Conservation (phyloP, 2,888 invertebrate genomes). For the Megalurothrips usitatus region DNA sequence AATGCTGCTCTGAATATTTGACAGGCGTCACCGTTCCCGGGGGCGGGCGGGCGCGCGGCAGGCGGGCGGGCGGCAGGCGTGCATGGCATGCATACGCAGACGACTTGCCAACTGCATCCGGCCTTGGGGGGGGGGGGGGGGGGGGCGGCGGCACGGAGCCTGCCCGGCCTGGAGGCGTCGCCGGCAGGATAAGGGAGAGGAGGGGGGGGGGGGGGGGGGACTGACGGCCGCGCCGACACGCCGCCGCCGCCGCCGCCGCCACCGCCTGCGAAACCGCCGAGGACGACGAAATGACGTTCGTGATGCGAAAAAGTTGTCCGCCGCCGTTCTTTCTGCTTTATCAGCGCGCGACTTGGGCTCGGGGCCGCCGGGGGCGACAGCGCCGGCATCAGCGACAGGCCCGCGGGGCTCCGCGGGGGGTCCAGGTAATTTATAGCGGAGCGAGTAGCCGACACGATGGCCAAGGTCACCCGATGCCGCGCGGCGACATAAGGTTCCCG, state of each 20-base stretch:
- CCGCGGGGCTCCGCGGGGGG: too few relatives aligned
- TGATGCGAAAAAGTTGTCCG: background rate
- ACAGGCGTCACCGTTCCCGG: background rate
- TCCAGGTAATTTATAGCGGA: too few relatives aligned
- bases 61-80: too few relatives aligned
- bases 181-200: background rate
- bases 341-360: background rate
- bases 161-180: background rate
- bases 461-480: too few relatives aligned
- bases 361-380: background rate
- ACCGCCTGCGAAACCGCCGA: background rate
- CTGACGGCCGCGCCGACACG: background rate
- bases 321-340: background rate
- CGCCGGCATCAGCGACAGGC: background rate
- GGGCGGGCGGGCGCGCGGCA: background rate
- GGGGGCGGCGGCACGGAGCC: background rate
- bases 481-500: too few relatives aligned
- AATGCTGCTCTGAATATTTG: conserved; percentile 8
- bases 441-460: too few relatives aligned
- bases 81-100: too few relatives aligned
- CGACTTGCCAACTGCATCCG: too few relatives aligned
- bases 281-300: background rate
- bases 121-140: too few relatives aligned
- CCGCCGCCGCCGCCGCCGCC: background rate
- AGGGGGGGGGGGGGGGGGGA: background rate